Conservation (phyloP, 2,113 vertebrate species). For the Tyto alba region DNA sequence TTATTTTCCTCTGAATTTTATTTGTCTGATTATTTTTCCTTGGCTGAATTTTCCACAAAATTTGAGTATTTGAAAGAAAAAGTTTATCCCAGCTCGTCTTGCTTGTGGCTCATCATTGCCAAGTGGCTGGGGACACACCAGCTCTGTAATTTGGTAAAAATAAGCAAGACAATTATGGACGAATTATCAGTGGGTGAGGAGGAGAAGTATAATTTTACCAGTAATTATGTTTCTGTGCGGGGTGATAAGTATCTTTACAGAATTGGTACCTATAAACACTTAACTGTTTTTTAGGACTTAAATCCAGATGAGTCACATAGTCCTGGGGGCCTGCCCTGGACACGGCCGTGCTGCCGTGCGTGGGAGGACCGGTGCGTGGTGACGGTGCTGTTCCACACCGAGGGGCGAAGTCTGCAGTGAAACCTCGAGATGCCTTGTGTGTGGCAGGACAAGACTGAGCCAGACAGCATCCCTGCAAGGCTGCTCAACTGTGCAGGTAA, state of each 20-base stretch:
- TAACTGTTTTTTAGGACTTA: background rate
- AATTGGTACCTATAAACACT: background rate
- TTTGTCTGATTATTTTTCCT: background rate
- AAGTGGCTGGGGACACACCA: background rate
- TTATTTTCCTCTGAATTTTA: background rate
- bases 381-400: rapidly evolving
- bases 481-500: background rate
- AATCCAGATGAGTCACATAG: background rate
- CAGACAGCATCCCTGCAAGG: background rate
- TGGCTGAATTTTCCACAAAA: background rate
- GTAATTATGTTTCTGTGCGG: background rate
- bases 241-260: background rate
- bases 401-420: background rate
- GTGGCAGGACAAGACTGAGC: background rate
- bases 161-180: background rate
- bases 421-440: background rate
- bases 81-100: background rate
- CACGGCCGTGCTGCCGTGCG: rapidly evolving
- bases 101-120: background rate
- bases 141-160: slow-evolving; percentile 5
- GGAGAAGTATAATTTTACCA: background rate
- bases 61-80: background rate
- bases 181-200: background rate
- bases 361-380: background rate
- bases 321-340: background rate